A percentile compares a stretch with the other conserved stretches of the same genome.
phyloP scores from a whole-genome alignment of 2,888 invertebrate species.

The Meloe dianella region DNA sequence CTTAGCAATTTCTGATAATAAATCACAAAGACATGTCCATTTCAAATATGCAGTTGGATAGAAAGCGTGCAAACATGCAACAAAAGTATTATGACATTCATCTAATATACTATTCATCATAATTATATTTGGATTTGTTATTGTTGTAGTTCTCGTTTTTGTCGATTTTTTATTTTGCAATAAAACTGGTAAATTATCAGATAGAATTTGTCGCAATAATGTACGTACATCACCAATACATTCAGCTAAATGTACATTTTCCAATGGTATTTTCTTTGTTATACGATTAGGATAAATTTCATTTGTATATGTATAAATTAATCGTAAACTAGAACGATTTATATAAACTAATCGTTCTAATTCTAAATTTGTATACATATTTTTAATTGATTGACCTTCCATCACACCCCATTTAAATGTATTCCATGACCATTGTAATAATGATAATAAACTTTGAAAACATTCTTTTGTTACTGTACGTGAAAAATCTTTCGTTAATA shows the following conservation, averaged over 20 bases:
- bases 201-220: slow-evolving; percentile 80
- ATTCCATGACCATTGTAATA: slow-evolving; percentile 93
- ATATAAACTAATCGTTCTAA: slow-evolving; percentile 87
- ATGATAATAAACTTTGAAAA: slow-evolving; percentile 81
- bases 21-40: slow-evolving; percentile 89
- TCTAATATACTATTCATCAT: slow-evolving; percentile 79
- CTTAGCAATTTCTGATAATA: slow-evolving; percentile 74
- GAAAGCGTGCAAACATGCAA: slow-evolving; percentile 93
- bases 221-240: slow-evolving; percentile 85
- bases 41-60: slow-evolving; percentile 92
- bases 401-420: slow-evolving; percentile 76
- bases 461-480: slow-evolving; percentile 84
- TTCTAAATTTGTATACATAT: slow-evolving; percentile 67
- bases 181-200: slow-evolving; percentile 67
- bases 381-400: slow-evolving; percentile 62
- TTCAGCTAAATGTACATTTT: slow-evolving; percentile 82
- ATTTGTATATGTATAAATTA: slow-evolving; percentile 85
- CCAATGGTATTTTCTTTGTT: slow-evolving; percentile 62
- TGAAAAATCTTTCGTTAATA: slow-evolving; percentile 85
- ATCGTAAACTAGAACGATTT: slow-evolving; percentile 79
- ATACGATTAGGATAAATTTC: slow-evolving; percentile 83
- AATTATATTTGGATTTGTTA: slow-evolving; percentile 63
- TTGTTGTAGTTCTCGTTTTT: slow-evolving; percentile 53
- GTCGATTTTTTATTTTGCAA: slow-evolving; percentile 55
- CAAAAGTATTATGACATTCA: slow-evolving; percentile 90